Percentiles rank a stretch among this genome's conserved stretches.
These are phyloP conservation scores for Cotesia congregata DNA, from an alignment of 2,888 invertebrate genomes.

Conservation along the genomic window DNA sequence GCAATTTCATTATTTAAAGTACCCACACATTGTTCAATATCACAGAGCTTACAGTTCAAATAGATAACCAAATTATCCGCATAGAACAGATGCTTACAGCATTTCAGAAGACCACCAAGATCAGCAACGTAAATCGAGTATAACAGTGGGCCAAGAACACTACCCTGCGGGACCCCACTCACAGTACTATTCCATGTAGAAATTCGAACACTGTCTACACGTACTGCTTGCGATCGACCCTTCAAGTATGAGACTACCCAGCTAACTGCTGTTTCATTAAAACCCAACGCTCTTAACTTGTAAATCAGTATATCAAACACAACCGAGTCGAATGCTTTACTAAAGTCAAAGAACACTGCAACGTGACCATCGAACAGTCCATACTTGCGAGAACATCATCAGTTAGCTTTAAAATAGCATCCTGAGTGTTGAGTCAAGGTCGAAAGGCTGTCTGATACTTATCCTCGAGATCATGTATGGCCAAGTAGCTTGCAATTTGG, in stretches of 20 bases:
- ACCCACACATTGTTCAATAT: background rate
- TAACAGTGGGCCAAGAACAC: background rate
- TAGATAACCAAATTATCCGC: constrained; percentile 27
- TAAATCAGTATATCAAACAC: background rate
- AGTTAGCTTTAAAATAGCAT: constrained; percentile 16
- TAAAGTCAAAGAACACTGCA: constrained; percentile 34
- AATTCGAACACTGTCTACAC: background rate
- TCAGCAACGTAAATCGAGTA: constrained; percentile 1
- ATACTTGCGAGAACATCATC: constrained; percentile 18
- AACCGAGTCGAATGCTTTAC: constrained; percentile 38
- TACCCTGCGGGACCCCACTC: background rate
- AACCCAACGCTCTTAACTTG: constrained; percentile 13
- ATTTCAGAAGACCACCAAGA: background rate
- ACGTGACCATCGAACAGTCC: constrained; percentile 26
- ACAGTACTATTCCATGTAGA: background rate
- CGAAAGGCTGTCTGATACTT: constrained; percentile 21
- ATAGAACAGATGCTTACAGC: background rate
- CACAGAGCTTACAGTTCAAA: background rate
- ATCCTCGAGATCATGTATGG: background rate
- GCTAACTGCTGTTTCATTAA: background rate
- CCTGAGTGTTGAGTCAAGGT: background rate
- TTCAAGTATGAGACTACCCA: constrained; percentile 27
- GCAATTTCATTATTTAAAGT: background rate
- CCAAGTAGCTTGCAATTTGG: background rate
- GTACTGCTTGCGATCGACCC: constrained; percentile 18